Base-by-base conservation (phyloP, 2,797 vertebrate species). In the Mormyrus proboscirostris region DNA sequence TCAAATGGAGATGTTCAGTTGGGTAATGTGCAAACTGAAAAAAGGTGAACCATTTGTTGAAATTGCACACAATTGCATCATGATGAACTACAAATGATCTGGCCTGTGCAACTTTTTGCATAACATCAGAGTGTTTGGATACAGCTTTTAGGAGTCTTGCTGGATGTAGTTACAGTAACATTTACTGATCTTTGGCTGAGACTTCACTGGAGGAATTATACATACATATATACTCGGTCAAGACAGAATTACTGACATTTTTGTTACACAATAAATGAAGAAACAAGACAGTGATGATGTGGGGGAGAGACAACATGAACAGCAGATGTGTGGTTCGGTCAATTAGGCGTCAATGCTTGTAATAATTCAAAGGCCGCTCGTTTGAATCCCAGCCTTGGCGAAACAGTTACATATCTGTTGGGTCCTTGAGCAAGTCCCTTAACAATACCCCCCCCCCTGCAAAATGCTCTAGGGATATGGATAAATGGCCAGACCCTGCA, bases 281-380 rank as follows among this genome's bases (percentile, higher is more conserved):
- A 89, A 90, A 90, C 92, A 92, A 93, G 93, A 92, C 89, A 90
- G 87, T 89, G 86, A 94, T 92, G 62, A 89, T 25, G 22, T 69
- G 25, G 25, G 22, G 62, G 62, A 1, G 8, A 3, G 62, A 33
- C 22, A 29, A 33, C 22, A 33, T 33, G 62, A 33, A 33, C n/a
- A 14, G 62, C 8, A 9, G 10, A 33, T 12, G 25, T 69, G 62
- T 69, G 22, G 22, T 22, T 69, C 2, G 2, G 25, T 3, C 22
- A 57, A 6, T 57, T 57, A 19, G 19, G 53, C 62, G 1, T 59
- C n/a, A 22, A 7, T 22, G 4, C n/a, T n/a, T 59, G 49, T 10
- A 10, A 10, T 50, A 33, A 33, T 33, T 50, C 7, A 1, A 50
- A 50, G 49, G 49, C 2, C 2, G 49, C 49, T 50, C 1, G n/a